Percentiles rank a stretch among this genome's conserved stretches.
phyloP scores from a whole-genome alignment of 2,888 invertebrate genomes.

The Microplitis manilae region DNA sequence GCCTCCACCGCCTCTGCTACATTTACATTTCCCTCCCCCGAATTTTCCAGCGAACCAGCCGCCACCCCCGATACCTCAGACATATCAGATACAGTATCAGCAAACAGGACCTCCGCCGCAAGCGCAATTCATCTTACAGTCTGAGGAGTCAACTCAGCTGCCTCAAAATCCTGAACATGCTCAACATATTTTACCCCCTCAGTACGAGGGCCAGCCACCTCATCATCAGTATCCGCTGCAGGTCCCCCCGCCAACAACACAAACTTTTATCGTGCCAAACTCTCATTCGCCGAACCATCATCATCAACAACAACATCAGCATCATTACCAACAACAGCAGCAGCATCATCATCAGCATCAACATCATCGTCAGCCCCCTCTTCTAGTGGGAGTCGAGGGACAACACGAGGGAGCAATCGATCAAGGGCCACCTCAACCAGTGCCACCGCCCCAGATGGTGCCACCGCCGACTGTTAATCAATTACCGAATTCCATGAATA shows the following conservation, averaged over 20 bases:
- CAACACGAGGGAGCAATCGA: constrained; percentile 68
- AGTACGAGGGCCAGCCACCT: constrained; percentile 64
- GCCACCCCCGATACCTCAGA: constrained; percentile 69
- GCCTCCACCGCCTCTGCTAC: constrained; percentile 65
- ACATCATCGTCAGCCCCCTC: constrained; percentile 38
- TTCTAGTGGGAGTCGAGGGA: constrained; percentile 63
- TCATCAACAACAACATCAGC: constrained; percentile 28
- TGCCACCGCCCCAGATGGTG: constrained; percentile 70
- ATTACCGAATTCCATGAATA: constrained; percentile 65
- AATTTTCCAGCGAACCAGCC: constrained; percentile 69
- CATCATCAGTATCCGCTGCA: constrained; percentile 59
- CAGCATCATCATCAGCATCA: background rate
- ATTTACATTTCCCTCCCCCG: constrained; percentile 69
- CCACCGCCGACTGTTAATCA: constrained; percentile 65
- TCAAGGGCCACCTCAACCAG: constrained; percentile 73
- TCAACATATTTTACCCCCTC: constrained; percentile 61
- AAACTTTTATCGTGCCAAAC: constrained; percentile 63
- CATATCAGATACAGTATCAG: constrained; percentile 69
- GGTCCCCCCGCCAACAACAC: constrained; percentile 61
- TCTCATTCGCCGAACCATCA: constrained; percentile 60
- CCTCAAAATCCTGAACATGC: constrained; percentile 65
- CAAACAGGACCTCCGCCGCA: constrained; percentile 63
- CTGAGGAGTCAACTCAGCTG: constrained; percentile 62
- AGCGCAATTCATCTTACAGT: constrained; percentile 67
- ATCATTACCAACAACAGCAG: constrained; percentile 18